Conservation (phyloP, 2,888 invertebrate genomes). For the Pandemis heparana region DNA sequence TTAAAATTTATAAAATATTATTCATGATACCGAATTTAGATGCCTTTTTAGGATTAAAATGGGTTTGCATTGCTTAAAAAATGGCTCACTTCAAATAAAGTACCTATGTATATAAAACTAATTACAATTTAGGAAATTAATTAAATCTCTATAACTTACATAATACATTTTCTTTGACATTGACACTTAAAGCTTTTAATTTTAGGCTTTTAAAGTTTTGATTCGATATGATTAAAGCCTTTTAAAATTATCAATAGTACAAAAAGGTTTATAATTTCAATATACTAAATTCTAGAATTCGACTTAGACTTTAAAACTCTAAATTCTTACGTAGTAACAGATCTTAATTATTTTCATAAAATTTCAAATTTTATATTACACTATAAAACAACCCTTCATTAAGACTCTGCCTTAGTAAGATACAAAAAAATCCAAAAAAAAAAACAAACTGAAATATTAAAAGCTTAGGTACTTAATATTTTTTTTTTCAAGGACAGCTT, state of each 20-base stretch:
- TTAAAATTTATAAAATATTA: not conserved
- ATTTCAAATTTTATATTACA: slow-evolving; percentile 24
- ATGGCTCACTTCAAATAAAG: not conserved
- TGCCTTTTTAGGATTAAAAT: not conserved
- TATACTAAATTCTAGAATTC: slow-evolving; percentile 6
- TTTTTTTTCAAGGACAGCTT: slow-evolving; percentile 7
- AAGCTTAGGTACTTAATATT: not conserved
- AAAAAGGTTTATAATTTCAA: slow-evolving; percentile 24
- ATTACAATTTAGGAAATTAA: slow-evolving; percentile 36
- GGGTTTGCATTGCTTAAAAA: not conserved
- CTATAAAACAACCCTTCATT: slow-evolving; percentile 24
- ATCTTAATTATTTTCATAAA: slow-evolving; percentile 16
- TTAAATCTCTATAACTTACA: slow-evolving; percentile 44
- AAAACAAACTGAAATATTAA: not conserved
- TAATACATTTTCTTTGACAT: slow-evolving; percentile 72
- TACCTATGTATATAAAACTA: not conserved
- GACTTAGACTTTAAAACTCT: slow-evolving; percentile 24
- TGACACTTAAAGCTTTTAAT: slow-evolving; percentile 77
- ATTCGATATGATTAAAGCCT: slow-evolving; percentile 33
- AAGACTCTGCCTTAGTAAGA: slow-evolving; percentile 20
- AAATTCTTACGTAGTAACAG: slow-evolving; percentile 16
- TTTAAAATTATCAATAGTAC: slow-evolving; percentile 34
- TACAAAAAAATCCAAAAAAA: slow-evolving; percentile 1
- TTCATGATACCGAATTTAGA: not conserved
- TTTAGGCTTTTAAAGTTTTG: slow-evolving; percentile 62